Base-by-base conservation (phyloP, 2,888 invertebrate species). In the Unio pictorum region DNA sequence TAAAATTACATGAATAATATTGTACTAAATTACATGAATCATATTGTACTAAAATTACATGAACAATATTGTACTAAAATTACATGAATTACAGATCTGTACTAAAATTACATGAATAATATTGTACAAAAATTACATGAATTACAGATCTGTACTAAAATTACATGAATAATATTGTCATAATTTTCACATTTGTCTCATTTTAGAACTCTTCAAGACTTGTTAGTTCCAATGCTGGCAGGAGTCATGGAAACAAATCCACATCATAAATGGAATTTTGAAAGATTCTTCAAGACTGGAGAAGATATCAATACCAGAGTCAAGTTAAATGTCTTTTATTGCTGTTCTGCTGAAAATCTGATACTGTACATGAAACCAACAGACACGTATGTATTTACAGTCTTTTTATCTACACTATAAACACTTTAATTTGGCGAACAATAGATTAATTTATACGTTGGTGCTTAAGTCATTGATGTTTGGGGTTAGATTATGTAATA, bases 211-310 rank as follows among this genome's bases (percentile, higher is more conserved):
- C 69, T 86, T 54, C 81, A 83, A 64, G 73, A 70, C 4, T 61
- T 81, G 11, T 65, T 86, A 18, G 77, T 81, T 26, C 76, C 81
- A 20, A 67, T 85, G 63, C 67, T 86, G 54, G 81, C 83, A n/a
- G 83, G 83, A 1, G 69, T 84, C 26, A 79, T 86, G 83, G 86
- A 86, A 64, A 73, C 78, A 26, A 72, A 82, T 55, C 62, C 66
- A 8, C 23, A 64, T 4, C 71, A 73, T 57, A 81, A 82, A 75
- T 76, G 82, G 74, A 71, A 76, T 0, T 84, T 84, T 73, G 83
- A 85, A 6, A 60, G 65, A 45, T 79, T 85, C 57, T 86, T 81
- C 67, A 60, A 74, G 8, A 73, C 74, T 28, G 82, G 81, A 2
- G 58, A 77, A 30, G 71, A 69, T 8, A 68, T 86, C 11, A 68